A percentile compares a stretch with the other conserved stretches of the same genome.
Evolutionary conservation across 2,797 vertebrate species (phyloP).

Genomic region (Holocentrus rufus): DNA sequence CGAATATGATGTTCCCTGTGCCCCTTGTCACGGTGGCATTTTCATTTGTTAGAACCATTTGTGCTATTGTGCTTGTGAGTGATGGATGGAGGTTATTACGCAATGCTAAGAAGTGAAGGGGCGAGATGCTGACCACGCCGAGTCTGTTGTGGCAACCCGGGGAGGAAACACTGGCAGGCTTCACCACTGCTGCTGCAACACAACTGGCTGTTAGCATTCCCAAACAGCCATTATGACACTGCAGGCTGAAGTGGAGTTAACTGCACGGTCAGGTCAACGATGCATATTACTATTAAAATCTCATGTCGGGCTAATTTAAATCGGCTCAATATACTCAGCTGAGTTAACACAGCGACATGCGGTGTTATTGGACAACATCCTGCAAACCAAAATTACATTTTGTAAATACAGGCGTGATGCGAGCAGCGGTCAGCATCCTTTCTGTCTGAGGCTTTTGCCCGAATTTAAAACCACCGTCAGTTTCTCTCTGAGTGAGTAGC

Average conservation of each 20-base stretch:
- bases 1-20: conserved; percentile 2
- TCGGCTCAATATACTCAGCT: background rate
- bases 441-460: background rate
- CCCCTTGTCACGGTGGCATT: conserved; percentile 20
- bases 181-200: conserved; percentile 11
- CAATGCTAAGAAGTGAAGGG: conserved; percentile 33
- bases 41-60: conserved; percentile 17
- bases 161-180: conserved; percentile 60
- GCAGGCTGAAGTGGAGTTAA: conserved; percentile 21
- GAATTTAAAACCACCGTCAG: background rate
- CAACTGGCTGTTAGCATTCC: conserved; percentile 31
- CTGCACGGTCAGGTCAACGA: conserved; percentile 22
- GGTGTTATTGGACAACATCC: background rate
- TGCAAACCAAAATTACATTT: background rate
- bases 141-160: conserved; percentile 72
- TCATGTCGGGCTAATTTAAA: conserved; percentile 15
- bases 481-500: conserved; percentile 25
- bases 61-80: conserved; percentile 4
- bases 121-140: conserved; percentile 49
- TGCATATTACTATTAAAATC: background rate
- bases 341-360: background rate
- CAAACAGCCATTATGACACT: conserved; percentile 13
- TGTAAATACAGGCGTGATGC: background rate
- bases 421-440: background rate
- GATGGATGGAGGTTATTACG: conserved; percentile 1